phyloP scores from a whole-genome alignment of 2,113 vertebrate species.

The Sisor rabdophorus region DNA sequence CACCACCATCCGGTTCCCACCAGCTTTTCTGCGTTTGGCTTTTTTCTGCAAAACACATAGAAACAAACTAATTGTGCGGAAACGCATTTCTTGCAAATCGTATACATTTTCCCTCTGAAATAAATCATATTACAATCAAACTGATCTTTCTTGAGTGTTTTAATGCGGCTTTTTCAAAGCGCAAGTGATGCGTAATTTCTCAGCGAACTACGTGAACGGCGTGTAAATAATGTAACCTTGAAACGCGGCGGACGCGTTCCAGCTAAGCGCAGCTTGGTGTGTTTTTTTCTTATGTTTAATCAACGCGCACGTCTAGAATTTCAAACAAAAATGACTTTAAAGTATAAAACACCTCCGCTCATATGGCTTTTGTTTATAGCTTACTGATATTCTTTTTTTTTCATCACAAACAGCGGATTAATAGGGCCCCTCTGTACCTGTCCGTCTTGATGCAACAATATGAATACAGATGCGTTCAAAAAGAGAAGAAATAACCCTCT shows the following conservation, averaged over 20 bases:
- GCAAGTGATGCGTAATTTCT: slow-evolving; percentile 63
- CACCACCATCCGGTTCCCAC: slow-evolving; percentile 66
- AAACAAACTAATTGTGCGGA: neutral
- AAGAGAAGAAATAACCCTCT: slow-evolving; percentile 57
- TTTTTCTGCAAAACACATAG: slow-evolving; percentile 61
- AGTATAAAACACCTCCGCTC: slow-evolving; percentile 35
- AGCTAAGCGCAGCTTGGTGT: slow-evolving; percentile 48
- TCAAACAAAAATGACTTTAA: slow-evolving; percentile 21
- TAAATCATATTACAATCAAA: neutral
- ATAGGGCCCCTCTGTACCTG: slow-evolving; percentile 49
- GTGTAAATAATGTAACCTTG: slow-evolving; percentile 75
- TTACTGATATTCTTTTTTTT: slow-evolving; percentile 33
- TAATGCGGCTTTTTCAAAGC: slow-evolving; percentile 37
- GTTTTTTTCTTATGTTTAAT: slow-evolving; percentile 34
- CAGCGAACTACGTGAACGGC: slow-evolving; percentile 65
- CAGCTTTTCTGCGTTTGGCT: slow-evolving; percentile 58
- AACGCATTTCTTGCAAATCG: slow-evolving; percentile 7
- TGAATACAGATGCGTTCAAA: slow-evolving; percentile 66
- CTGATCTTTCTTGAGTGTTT: neutral
- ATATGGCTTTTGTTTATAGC: neutral
- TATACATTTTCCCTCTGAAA: too few relatives aligned
- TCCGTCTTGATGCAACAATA: slow-evolving; percentile 52
- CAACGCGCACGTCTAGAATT: slow-evolving; percentile 28
- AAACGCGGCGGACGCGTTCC: slow-evolving; percentile 53
- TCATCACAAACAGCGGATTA: slow-evolving; percentile 39